A percentile compares a stretch with the other conserved stretches of the same genome.
These are phyloP conservation scores for Dendrophyllia cribrosa DNA, from an alignment of 64 coral and sea anemone genomes.

Conservation along the genomic window DNA sequence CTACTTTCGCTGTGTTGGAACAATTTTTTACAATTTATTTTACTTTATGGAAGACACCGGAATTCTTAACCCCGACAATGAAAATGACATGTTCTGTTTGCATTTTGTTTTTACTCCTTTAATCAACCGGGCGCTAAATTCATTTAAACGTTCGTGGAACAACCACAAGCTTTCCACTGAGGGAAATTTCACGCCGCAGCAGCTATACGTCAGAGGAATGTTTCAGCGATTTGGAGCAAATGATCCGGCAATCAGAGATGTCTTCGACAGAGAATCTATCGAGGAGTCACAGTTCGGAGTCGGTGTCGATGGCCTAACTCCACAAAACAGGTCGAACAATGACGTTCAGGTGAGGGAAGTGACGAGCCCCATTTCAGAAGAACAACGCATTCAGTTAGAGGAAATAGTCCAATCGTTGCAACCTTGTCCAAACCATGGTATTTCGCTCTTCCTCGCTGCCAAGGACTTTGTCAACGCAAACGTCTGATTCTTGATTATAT, in stretches of 20 bases:
- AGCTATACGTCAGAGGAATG: slow-evolving; percentile 6
- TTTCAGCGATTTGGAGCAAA: background rate
- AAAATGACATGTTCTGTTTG: slow-evolving; percentile 10
- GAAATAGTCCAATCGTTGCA: background rate
- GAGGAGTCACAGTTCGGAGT: background rate
- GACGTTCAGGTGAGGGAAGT: background rate
- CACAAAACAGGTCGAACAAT: background rate
- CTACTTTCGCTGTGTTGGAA: slow-evolving; percentile 36
- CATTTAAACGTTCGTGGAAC: slow-evolving; percentile 21
- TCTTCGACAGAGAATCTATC: background rate
- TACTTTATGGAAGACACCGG: slow-evolving; percentile 53
- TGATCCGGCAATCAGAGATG: background rate
- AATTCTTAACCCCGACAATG: slow-evolving; percentile 42
- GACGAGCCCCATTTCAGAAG: background rate
- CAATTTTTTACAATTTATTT: slow-evolving; percentile 27
- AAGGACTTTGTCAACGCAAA: background rate
- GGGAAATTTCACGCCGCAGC: background rate
- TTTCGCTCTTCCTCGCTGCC: background rate
- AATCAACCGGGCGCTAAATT: background rate
- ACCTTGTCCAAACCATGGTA: slow-evolving; percentile 17
- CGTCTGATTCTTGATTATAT: background rate
- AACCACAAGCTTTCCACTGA: slow-evolving; percentile 3
- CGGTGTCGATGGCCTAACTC: background rate
- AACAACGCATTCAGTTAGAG: background rate
- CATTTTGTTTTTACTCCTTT: slow-evolving; percentile 14